Evolutionary conservation across 2,888 invertebrate genomes (phyloP).

Genomic region (Cactoblastis cactorum): DNA sequence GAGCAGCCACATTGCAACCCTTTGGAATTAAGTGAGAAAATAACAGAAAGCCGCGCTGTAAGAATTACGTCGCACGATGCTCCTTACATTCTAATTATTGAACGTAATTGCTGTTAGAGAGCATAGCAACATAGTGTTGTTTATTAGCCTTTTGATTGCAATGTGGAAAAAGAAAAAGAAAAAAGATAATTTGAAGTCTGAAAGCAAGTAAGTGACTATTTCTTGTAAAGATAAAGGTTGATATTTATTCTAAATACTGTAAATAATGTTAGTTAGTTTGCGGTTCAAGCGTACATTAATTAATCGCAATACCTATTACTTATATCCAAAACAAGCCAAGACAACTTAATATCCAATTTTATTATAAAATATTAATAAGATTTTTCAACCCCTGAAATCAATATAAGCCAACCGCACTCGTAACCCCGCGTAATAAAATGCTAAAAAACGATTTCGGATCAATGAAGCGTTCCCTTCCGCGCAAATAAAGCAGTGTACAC

Average conservation of each 20-base stretch:
- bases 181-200: too few relatives aligned
- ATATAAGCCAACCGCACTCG: slow-evolving; percentile 35
- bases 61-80: slow-evolving; percentile 55
- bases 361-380: neutral
- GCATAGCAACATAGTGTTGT: too few relatives aligned
- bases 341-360: too few relatives aligned
- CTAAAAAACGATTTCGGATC: slow-evolving; percentile 76
- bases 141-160: too few relatives aligned
- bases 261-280: too few relatives aligned
- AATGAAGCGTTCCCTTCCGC: slow-evolving; percentile 75
- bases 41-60: slow-evolving; percentile 46
- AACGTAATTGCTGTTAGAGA: neutral
- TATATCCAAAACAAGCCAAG: too few relatives aligned
- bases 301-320: too few relatives aligned
- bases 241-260: too few relatives aligned
- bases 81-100: slow-evolving; percentile 41
- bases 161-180: too few relatives aligned
- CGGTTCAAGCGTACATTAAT: too few relatives aligned
- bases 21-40: slow-evolving; percentile 70
- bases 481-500: slow-evolving; percentile 76
- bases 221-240: too few relatives aligned
- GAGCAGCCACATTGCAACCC: slow-evolving; percentile 62
- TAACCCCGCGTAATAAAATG: slow-evolving; percentile 70
- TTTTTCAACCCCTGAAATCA: neutral
- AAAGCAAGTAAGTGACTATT: too few relatives aligned